Evolutionary conservation across 1,140 invertebrate genomes (phyloP).

Genomic region (Zaprionus gabonicus): DNA sequence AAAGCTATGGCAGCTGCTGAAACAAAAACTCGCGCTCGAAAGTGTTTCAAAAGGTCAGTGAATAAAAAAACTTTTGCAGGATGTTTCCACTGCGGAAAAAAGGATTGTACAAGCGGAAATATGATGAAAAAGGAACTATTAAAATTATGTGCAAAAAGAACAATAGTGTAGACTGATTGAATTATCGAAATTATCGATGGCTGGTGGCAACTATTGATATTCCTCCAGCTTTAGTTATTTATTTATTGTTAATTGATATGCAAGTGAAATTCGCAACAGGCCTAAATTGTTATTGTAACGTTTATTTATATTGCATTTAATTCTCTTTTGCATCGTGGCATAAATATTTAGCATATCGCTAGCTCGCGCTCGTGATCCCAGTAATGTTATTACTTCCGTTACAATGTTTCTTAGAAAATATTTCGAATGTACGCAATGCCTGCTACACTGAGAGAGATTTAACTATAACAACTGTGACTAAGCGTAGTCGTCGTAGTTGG

Average conservation of each 20-base stretch:
- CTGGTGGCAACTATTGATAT: too few species aligned
- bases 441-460: slow-evolving; percentile 3
- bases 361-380: background rate
- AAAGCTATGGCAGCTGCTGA: too few species aligned
- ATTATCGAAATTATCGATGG: too few species aligned
- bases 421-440: background rate
- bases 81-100: too few species aligned
- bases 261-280: background rate
- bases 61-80: too few species aligned
- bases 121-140: too few species aligned
- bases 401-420: background rate
- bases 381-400: background rate
- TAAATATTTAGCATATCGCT: slow-evolving; percentile 41
- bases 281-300: background rate
- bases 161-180: too few species aligned
- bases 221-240: background rate
- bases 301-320: slow-evolving; percentile 1
- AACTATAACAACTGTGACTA: background rate
- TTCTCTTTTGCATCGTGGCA: slow-evolving; percentile 38
- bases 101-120: too few species aligned
- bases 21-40: too few species aligned
- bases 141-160: too few species aligned
- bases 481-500: background rate
- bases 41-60: too few species aligned
- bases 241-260: background rate